Evolutionary conservation across 2,888 invertebrate species (phyloP).

Genomic region (Drosophila mimica): DNA sequence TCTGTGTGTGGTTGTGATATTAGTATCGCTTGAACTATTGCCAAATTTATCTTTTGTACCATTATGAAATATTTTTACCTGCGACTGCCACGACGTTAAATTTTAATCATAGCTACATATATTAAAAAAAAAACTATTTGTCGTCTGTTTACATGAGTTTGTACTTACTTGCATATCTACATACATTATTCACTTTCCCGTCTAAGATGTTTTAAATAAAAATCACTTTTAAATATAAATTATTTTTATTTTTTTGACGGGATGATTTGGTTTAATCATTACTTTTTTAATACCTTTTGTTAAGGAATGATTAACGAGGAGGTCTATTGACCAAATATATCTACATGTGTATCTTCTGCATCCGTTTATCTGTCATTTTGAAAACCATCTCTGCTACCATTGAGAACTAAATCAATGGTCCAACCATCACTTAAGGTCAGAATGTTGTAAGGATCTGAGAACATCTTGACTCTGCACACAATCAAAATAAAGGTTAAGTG

Average conservation of each 20-base stretch:
- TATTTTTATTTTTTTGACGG: neutral
- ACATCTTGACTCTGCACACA: slow-evolving; percentile 20
- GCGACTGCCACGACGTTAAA: slow-evolving; percentile 25
- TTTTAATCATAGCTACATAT: neutral
- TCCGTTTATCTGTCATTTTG: neutral
- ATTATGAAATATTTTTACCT: neutral
- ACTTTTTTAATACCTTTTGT: neutral
- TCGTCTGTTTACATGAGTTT: neutral
- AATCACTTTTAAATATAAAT: neutral
- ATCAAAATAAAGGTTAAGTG: neutral
- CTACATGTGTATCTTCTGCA: neutral
- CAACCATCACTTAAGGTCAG: slow-evolving; percentile 23
- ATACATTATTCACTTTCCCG: neutral
- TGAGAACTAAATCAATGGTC: neutral
- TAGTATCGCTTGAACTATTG: slow-evolving; percentile 3
- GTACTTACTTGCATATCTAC: neutral
- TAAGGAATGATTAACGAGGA: neutral
- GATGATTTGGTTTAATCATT: neutral
- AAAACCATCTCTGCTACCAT: neutral
- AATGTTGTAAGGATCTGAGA: slow-evolving; percentile 19
- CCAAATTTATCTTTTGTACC: neutral
- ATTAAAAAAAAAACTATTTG: neutral
- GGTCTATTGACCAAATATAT: neutral
- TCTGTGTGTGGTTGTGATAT: neutral
- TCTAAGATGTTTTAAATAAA: neutral